These are phyloP conservation scores for Poeciliopsis retropinna DNA, from an alignment of 2,113 vertebrate species.

Conservation along the genomic window DNA sequence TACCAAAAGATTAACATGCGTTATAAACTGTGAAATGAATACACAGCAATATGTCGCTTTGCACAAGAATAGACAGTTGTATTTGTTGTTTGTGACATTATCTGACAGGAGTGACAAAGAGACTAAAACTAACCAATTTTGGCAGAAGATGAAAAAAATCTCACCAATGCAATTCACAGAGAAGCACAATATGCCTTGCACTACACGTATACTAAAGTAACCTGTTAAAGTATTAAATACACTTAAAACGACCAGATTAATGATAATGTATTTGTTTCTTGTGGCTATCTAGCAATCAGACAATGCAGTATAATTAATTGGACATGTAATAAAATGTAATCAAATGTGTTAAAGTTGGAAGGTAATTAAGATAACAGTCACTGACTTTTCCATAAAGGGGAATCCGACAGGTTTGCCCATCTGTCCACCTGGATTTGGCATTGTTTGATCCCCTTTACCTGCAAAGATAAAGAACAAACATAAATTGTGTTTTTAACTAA, in stretches of 20 bases:
- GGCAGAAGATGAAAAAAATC: too few relatives aligned
- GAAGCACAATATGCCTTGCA: not conserved
- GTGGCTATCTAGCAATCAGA: not conserved
- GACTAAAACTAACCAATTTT: too few relatives aligned
- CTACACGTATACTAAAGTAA: not conserved
- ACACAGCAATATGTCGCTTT: too few relatives aligned
- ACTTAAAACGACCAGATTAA: too few relatives aligned
- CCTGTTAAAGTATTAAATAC: too few relatives aligned
- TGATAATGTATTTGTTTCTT: too few relatives aligned
- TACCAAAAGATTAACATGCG: too few relatives aligned
- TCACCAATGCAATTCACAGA: not conserved
- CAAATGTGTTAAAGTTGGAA: not conserved
- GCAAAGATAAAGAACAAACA: not conserved
- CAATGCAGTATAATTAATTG: not conserved
- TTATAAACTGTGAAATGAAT: too few relatives aligned
- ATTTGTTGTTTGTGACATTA: too few relatives aligned
- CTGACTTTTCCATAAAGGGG: constrained; percentile 70
- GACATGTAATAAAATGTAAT: not conserved
- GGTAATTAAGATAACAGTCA: not conserved
- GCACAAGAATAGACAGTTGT: too few relatives aligned
- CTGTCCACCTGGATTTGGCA: constrained; percentile 60
- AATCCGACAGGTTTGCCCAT: constrained; percentile 58
- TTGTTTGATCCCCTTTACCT: constrained; percentile 68
- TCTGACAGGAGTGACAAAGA: too few relatives aligned
- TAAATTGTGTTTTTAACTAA: not conserved